Evolutionary conservation across 2,113 vertebrate genomes (phyloP), one percentile per base, ranked within the genome.

Genomic region (Microcebus lehilahytsara): DNA sequence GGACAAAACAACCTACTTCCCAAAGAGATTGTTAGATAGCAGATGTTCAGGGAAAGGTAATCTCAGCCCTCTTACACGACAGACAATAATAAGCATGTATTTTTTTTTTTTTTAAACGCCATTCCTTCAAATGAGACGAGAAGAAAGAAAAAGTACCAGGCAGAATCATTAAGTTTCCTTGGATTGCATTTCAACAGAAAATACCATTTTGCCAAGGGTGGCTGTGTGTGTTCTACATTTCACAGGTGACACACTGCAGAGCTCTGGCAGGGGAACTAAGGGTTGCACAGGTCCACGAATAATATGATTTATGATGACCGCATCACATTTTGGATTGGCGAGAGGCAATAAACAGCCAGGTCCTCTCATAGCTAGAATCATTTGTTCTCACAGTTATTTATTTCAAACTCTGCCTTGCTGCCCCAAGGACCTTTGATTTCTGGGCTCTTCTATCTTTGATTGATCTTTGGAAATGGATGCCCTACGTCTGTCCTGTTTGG

Each of bases 41-140:
- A 95, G 37, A 93, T 96, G 90, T 88, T 92, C 40, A 62, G 77
- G 77, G 71, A 51, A 85, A 88, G 94, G 40, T 71, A 85, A 89
- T 42, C 71, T 91, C 77, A 93, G 23, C 12, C 6, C 32, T 91
- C 42, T 88, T 78, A 60, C 80, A 66, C 66, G 85, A 51, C 17
- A 92, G 62, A 86, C 25, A 80, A n/a, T 91, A 91, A n/a, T 91
- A 91, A n/a, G 6, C 5, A 77, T 42, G 40, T 13, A 23, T 89
- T 93, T 56, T 56, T 16, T 56, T 37, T 37, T 56, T 56, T 56
- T 12, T 53, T 53, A 87, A 95, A 93, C 42, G 20, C 34, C 56
- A 87, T 83, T 67, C 75, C 22, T 16, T 91, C 53, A 77, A 80
- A 85, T 37, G 81, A 72, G 53, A 84, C 40, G 22, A 92, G n/a